These are phyloP conservation scores for Pollenia labialis DNA, from an alignment of 2,888 invertebrate genomes.

Conservation along the genomic window DNA sequence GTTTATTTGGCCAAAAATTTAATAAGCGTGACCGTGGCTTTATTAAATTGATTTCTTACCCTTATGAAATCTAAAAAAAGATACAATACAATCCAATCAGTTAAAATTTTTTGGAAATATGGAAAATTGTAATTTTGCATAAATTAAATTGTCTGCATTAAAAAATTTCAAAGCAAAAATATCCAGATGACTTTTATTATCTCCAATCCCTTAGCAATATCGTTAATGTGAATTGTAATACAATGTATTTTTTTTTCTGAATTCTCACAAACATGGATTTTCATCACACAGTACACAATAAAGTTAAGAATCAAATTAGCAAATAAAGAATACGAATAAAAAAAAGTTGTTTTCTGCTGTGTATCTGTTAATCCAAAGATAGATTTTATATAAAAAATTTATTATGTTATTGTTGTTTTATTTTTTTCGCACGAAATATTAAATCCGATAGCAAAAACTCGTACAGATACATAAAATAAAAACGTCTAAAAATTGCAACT, in stretches of 20 bases:
- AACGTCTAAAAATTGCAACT: conserved; percentile 34
- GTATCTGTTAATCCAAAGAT: neutral
- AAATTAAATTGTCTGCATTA: too few species aligned
- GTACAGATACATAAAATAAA: neutral
- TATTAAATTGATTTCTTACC: too few species aligned
- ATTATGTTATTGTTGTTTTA: neutral
- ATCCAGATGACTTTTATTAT: too few species aligned
- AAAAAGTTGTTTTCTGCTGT: neutral
- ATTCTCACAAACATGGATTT: neutral
- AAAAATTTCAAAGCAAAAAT: too few species aligned
- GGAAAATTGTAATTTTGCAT: too few species aligned
- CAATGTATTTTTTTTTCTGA: neutral
- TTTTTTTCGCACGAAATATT: conserved; percentile 1
- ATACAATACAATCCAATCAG: too few species aligned
- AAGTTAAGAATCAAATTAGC: neutral
- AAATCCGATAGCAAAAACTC: neutral
- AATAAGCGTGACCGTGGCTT: too few species aligned
- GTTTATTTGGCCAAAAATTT: too few species aligned
- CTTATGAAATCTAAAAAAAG: too few species aligned
- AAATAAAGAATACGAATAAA: neutral
- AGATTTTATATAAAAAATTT: neutral
- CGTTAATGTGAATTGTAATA: too few species aligned
- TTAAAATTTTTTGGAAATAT: too few species aligned
- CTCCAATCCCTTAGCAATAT: too few species aligned
- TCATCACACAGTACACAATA: neutral